Percentiles rank a stretch among this genome's conserved stretches.
Evolutionary conservation across 2,888 invertebrate genomes (phyloP).

Genomic region (Silvanus unidentatus): DNA sequence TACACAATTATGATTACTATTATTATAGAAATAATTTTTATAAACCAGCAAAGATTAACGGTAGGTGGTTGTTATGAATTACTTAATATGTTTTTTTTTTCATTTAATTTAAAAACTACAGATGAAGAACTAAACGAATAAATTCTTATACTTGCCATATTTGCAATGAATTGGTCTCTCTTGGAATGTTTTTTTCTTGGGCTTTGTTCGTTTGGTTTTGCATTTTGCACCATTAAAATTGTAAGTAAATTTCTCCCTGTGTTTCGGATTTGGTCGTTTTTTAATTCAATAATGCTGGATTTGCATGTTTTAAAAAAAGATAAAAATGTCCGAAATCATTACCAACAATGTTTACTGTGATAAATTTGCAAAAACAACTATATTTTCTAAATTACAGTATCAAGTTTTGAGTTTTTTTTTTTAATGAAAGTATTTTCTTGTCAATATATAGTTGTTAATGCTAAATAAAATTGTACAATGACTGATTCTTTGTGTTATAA

Average conservation of each 20-base stretch:
- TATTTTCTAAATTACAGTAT: constrained; percentile 3
- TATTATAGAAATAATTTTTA: too few species aligned
- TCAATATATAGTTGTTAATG: background rate
- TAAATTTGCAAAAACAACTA: constrained; percentile 6
- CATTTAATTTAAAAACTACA: background rate
- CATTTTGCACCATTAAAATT: too few species aligned
- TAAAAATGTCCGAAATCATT: too few species aligned
- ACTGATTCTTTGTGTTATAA: constrained; percentile 4
- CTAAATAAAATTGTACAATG: constrained; percentile 1
- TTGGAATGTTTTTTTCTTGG: too few species aligned
- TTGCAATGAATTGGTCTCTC: too few species aligned
- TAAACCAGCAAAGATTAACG: constrained; percentile 15
- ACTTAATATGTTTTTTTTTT: background rate
- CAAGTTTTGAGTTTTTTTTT: background rate
- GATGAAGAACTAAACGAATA: background rate
- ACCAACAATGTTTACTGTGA: too few species aligned
- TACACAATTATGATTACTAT: background rate
- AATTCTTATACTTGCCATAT: background rate
- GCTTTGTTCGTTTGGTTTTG: too few species aligned
- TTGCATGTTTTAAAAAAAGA: too few species aligned
- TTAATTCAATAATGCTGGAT: too few species aligned
- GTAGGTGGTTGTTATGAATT: constrained; percentile 15
- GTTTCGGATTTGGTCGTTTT: too few species aligned
- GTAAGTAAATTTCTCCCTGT: too few species aligned
- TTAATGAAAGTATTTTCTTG: constrained; percentile 1